Base-by-base conservation (phyloP, 1,140 invertebrate species). In the Heliconius himera region DNA sequence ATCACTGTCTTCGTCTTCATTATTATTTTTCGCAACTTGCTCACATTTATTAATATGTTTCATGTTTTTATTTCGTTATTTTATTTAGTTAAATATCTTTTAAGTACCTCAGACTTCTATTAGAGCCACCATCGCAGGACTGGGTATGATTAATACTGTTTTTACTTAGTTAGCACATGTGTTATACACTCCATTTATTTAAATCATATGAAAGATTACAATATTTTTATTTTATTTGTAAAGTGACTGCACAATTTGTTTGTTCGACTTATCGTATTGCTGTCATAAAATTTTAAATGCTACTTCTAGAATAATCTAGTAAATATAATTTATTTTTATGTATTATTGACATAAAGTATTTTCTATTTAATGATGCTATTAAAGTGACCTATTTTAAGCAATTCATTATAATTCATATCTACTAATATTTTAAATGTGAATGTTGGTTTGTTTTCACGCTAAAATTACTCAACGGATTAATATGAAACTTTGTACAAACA, bases 1-100 rank as follows among this genome's bases (percentile, higher is more conserved):
- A 22, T 75, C 71, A 13, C n/a, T 46, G 72, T 82, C 73, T 8
- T 81, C 46, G 29, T 72, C 26, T 9, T 56, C 72, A 41, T 26
- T 26, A 46, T 38, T 51, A 72, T 9, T 26, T 78, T 38, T 33
- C 20, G 0, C 18, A 46, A 8, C 56, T 75, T 75, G 60, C 41
- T 20, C 41, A 18, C 6, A 36, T 60, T 74, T 74, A 13, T 77
- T 33, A 18, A 13, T 70, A 13, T 70, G 73, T 56, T 46, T 56
- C 74, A 76, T 76, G 13, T 76, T 29, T 26, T 70, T 76, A 13
- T 29, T 26, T 33, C 33, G 11, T 46, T 60, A 38, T 2, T 26
- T 66, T 66, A 66, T 66, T 56, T 26, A 66, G 1, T 66, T 66
- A 26, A 56, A 22, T 56, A 56, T 56, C 6, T 22, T 56, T 13